Conservation (phyloP, 1,140 invertebrate genomes). For the Hetaerina americana region DNA sequence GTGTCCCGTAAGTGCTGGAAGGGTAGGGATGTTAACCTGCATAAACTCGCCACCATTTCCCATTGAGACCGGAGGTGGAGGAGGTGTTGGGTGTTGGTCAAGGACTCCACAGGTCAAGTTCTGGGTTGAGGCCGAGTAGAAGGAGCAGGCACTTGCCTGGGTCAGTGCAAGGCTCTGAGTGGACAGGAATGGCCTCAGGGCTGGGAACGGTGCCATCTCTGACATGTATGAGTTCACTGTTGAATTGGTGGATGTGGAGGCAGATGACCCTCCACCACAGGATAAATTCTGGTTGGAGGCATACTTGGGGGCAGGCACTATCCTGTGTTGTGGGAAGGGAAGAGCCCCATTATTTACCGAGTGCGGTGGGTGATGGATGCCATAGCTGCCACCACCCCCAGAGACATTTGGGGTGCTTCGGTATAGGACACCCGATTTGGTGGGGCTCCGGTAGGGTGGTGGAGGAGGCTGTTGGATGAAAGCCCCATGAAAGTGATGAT, state of each 20-base stretch:
- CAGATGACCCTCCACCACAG: neutral
- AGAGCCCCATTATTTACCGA: neutral
- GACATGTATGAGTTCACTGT: neutral
- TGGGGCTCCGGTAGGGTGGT: conserved; percentile 21
- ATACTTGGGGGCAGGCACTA: neutral
- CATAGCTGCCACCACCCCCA: conserved; percentile 15
- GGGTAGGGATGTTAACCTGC: conserved; percentile 7
- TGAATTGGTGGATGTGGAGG: neutral
- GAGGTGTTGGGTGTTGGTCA: neutral
- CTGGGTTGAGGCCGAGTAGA: neutral
- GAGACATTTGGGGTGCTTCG: conserved; percentile 60
- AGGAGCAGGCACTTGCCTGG: neutral
- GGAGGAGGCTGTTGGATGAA: conserved; percentile 35
- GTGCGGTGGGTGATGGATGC: neutral
- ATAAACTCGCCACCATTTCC: neutral
- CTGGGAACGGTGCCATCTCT: neutral
- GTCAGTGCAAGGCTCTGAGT: neutral
- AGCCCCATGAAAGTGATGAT: conserved; percentile 36
- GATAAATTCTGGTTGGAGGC: neutral
- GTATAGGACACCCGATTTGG: conserved; percentile 43
- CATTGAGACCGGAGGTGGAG: neutral
- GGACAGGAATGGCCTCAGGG: neutral
- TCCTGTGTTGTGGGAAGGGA: neutral
- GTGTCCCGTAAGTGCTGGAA: conserved; percentile 33
- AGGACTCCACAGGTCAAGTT: neutral